Percentiles rank a stretch among this genome's conserved stretches.
Evolutionary conservation across 1,140 invertebrate genomes (phyloP).

Genomic region (Hormaphis cornu): DNA sequence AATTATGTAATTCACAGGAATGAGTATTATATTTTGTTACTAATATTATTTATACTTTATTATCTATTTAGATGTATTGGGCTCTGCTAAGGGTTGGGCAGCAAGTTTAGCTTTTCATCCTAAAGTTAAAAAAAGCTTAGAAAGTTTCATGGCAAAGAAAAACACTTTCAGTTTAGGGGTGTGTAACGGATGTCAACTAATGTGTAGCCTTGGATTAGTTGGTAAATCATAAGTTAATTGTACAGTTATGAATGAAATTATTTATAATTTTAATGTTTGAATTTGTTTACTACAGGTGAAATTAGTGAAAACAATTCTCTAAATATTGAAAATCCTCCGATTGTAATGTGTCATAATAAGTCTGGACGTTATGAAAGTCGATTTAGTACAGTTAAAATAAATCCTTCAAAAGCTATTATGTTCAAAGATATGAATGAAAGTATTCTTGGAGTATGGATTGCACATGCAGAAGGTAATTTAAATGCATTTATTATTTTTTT

Average conservation of each 20-base stretch:
- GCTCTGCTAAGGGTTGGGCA: slow-evolving; percentile 96
- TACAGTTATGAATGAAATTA: slow-evolving; percentile 34
- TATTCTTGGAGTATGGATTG: slow-evolving; percentile 85
- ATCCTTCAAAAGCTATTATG: slow-evolving; percentile 70
- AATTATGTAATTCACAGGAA: too few relatives aligned
- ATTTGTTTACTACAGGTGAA: slow-evolving; percentile 7
- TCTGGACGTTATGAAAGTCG: slow-evolving; percentile 88
- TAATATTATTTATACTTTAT: background rate
- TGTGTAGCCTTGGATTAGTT: slow-evolving; percentile 77
- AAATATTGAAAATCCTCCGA: slow-evolving; percentile 39
- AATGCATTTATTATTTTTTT: background rate
- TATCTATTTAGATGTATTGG: slow-evolving; percentile 70
- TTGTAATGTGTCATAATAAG: slow-evolving; percentile 73
- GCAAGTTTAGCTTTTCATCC: slow-evolving; percentile 72
- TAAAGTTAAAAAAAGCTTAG: slow-evolving; percentile 58
- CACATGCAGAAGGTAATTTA: slow-evolving; percentile 86
- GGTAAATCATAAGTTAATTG: slow-evolving; percentile 40
- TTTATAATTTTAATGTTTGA: background rate
- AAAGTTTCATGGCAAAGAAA: slow-evolving; percentile 56
- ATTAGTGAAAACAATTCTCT: slow-evolving; percentile 4
- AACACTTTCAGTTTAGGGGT: slow-evolving; percentile 94
- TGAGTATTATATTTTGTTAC: background rate
- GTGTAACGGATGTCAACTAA: slow-evolving; percentile 95
- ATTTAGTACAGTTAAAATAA: slow-evolving; percentile 74
- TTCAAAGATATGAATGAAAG: slow-evolving; percentile 74